These are phyloP conservation scores for Euwallacea similis DNA, from an alignment of 1,140 invertebrate species.

Conservation along the genomic window DNA sequence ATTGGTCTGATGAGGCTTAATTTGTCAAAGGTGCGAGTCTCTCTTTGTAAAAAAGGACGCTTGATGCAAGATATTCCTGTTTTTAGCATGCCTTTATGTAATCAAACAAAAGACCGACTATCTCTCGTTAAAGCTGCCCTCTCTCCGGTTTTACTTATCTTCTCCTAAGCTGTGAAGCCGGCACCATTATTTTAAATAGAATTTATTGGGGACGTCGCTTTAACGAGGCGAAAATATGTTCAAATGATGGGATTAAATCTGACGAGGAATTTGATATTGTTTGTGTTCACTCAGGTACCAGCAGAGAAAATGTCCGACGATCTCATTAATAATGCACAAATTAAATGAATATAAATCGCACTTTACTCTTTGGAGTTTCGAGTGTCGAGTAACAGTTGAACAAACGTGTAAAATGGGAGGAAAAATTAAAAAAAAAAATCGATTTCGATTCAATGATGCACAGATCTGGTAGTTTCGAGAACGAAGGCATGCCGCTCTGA, in stretches of 20 bases:
- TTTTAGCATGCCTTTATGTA: conserved; percentile 56
- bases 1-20: no score
- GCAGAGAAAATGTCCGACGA: neutral
- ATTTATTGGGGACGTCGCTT: conserved; percentile 31
- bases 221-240: conserved; percentile 37
- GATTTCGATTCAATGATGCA: no score
- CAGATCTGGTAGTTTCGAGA: no score
- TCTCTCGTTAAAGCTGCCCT: conserved; percentile 43
- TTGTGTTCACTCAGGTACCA: neutral
- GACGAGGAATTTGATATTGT: conserved; percentile 27
- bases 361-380: no score
- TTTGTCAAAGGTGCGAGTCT: no score
- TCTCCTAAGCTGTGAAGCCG: conserved; percentile 16
- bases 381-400: no score
- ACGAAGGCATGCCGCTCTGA: no score
- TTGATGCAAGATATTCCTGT: conserved; percentile 40
- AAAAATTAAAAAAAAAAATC: no score
- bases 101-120: conserved; percentile 52
- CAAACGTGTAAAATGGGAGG: no score
- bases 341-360: conserved; percentile 8
- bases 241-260: conserved; percentile 25
- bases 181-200: conserved; percentile 33
- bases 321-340: conserved; percentile 4
- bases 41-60: no score
- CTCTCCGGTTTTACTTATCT: conserved; percentile 14